These are phyloP conservation scores for Torymus auratus DNA, from an alignment of 2,888 invertebrate genomes.

Conservation along the genomic window DNA sequence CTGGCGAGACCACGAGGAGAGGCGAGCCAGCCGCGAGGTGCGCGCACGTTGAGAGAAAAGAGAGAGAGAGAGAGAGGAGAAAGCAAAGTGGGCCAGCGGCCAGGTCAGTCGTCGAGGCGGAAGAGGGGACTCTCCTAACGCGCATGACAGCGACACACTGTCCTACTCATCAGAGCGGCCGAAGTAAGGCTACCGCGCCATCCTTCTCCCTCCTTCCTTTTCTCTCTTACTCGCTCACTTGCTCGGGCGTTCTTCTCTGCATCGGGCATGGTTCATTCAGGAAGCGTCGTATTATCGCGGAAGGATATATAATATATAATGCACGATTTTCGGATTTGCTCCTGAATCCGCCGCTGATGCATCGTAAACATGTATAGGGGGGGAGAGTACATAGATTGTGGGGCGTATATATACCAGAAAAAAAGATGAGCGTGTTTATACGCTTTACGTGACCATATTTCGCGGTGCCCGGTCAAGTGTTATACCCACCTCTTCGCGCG, in stretches of 20 bases:
- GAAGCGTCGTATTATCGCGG: no score
- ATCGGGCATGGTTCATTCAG: neutral
- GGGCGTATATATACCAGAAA: neutral
- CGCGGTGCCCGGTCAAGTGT: conserved; percentile 36
- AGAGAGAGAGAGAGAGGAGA: conserved; percentile 65
- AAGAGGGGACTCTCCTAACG: conserved; percentile 70
- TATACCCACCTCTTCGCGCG: neutral
- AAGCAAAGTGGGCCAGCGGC: conserved; percentile 75
- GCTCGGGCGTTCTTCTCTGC: neutral
- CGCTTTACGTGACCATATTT: conserved; percentile 31
- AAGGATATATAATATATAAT: no score
- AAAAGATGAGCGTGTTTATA: no score
- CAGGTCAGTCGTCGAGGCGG: conserved; percentile 73
- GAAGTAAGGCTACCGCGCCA: conserved; percentile 26
- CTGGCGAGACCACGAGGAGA: neutral
- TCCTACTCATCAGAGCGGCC: conserved; percentile 73
- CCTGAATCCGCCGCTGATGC: no score
- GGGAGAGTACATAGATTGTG: neutral
- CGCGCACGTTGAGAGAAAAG: no score
- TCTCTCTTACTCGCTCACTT: no score
- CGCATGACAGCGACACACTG: conserved; percentile 76
- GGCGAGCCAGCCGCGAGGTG: conserved; percentile 17
- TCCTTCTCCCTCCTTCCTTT: neutral
- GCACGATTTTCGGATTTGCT: no score
- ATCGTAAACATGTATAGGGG: no score